These are phyloP conservation scores for Pomacea canaliculata DNA, from an alignment of 2,888 invertebrate genomes.

Conservation along the genomic window DNA sequence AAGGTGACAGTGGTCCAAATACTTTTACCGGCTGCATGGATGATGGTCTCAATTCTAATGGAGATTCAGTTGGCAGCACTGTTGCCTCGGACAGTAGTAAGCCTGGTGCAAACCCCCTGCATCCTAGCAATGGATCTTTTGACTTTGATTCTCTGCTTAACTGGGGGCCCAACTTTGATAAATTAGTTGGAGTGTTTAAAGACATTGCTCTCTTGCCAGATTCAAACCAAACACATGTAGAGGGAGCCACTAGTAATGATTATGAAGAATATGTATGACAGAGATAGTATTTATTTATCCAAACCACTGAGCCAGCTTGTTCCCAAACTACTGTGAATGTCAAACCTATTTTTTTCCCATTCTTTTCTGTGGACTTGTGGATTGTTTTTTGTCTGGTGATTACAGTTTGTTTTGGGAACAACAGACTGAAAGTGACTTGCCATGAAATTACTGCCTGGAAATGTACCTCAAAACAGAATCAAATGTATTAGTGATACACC, in stretches of 20 bases:
- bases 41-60: constrained; percentile 93
- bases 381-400: background rate
- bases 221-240: constrained; percentile 45
- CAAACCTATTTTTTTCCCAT: background rate
- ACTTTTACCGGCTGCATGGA: constrained; percentile 72
- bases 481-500: no score
- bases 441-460: background rate
- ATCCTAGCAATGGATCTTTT: constrained; percentile 77
- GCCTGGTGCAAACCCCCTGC: constrained; percentile 34
- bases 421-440: background rate
- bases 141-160: constrained; percentile 95
- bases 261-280: constrained; percentile 60
- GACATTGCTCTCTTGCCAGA: constrained; percentile 96
- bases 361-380: no score
- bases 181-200: constrained; percentile 93
- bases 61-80: constrained; percentile 89
- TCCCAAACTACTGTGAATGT: background rate
- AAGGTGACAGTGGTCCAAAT: constrained; percentile 47
- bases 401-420: background rate
- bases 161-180: constrained; percentile 97
- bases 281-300: background rate
- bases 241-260: constrained; percentile 39
- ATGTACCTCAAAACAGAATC: background rate
- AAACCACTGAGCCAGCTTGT: background rate
- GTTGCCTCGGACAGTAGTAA: constrained; percentile 82